A percentile compares a stretch with the other conserved stretches of the same genome.
Conservation (phyloP, 2,797 vertebrate genomes). For the Euthynnus affinis region DNA sequence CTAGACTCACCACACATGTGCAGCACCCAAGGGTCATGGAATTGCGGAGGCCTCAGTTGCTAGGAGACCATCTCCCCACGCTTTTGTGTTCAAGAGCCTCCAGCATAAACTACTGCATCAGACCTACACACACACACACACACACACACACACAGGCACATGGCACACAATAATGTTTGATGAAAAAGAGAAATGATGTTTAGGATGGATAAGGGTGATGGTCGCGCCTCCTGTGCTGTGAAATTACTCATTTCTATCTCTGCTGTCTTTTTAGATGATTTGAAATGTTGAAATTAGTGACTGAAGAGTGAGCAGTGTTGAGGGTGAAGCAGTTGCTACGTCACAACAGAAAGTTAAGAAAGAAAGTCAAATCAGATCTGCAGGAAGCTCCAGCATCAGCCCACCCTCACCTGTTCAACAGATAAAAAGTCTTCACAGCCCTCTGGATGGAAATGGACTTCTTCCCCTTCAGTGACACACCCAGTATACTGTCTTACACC, state of each 20-base stretch:
- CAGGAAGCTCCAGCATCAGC: too few relatives aligned
- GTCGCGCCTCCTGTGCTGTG: background rate
- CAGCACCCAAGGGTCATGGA: constrained; percentile 42
- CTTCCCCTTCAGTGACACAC: too few relatives aligned
- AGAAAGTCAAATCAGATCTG: too few relatives aligned
- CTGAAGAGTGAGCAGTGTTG: too few relatives aligned
- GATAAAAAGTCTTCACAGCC: too few relatives aligned
- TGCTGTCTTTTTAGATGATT: too few relatives aligned
- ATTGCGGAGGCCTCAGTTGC: constrained; percentile 74
- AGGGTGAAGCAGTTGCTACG: background rate
- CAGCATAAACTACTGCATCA: constrained; percentile 48
- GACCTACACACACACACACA: constrained; percentile 28
- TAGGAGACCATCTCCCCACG: constrained; percentile 74
- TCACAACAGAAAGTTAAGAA: too few relatives aligned
- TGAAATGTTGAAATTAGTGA: too few relatives aligned
- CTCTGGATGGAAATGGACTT: too few relatives aligned
- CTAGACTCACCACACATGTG: constrained; percentile 32
- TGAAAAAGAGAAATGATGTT: background rate
- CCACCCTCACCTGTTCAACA: too few relatives aligned
- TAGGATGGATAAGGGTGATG: background rate
- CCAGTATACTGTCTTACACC: too few relatives aligned
- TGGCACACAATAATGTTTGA: background rate
- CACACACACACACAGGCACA: background rate
- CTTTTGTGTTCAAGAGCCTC: constrained; percentile 60
- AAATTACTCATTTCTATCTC: too few relatives aligned